Conservation (phyloP, 2,797 vertebrate species). For the Cuculus canorus region DNA sequence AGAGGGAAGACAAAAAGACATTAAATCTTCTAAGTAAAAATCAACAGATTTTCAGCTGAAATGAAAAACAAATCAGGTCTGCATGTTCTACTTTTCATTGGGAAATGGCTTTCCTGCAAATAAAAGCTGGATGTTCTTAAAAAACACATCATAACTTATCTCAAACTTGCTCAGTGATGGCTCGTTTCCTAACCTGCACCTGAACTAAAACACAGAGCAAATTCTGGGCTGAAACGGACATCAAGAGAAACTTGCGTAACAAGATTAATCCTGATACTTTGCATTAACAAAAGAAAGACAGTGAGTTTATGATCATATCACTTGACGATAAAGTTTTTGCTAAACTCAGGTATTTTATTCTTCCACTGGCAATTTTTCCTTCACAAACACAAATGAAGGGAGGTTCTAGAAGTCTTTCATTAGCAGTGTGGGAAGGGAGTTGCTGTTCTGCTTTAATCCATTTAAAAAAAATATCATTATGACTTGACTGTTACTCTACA, state of each 20-base stretch:
- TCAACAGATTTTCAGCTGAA: conserved; percentile 11
- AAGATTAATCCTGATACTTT: not conserved
- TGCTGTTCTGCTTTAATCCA: not conserved
- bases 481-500: not conserved
- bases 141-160: conserved; percentile 21
- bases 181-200: not conserved
- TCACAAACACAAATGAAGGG: not conserved
- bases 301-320: not conserved
- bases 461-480: not conserved
- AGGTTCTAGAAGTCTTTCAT: not conserved
- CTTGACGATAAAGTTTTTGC: not conserved
- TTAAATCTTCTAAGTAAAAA: not conserved
- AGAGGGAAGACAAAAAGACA: not conserved
- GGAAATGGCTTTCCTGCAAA: conserved; percentile 16
- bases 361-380: not conserved
- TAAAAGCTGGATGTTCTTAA: conserved; percentile 16
- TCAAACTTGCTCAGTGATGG: not conserved
- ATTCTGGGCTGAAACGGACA: not conserved
- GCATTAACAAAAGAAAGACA: not conserved
- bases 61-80: conserved; percentile 42
- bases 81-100: not conserved
- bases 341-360: not conserved
- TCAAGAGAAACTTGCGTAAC: not conserved
- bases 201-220: not conserved
- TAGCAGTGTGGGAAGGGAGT: not conserved